Percentiles rank a stretch among this genome's conserved stretches.
These are phyloP conservation scores for Meandrina meandrites DNA, from an alignment of 92 coral and sea anemone species.

Conservation along the genomic window DNA sequence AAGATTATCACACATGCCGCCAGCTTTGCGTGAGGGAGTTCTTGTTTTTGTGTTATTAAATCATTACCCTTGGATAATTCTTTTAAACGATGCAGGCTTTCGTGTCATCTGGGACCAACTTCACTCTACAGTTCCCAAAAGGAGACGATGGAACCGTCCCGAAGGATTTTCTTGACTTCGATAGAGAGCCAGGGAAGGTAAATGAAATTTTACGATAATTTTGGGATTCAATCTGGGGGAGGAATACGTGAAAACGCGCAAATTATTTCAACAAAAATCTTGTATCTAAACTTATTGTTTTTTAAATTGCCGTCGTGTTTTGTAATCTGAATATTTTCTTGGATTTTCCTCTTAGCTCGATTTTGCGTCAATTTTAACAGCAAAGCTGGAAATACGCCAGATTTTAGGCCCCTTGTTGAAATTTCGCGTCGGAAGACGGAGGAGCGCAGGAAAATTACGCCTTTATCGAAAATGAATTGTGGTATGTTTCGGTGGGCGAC, in stretches of 20 bases:
- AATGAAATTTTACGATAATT: neutral
- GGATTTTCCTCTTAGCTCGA: slow-evolving; percentile 24
- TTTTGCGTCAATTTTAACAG: slow-evolving; percentile 10
- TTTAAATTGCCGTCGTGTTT: slow-evolving; percentile 28
- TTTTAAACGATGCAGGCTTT: slow-evolving; percentile 72
- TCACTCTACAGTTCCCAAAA: slow-evolving; percentile 86
- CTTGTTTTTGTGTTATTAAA: slow-evolving; percentile 19
- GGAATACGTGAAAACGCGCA: slow-evolving; percentile 9
- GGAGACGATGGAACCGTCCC: slow-evolving; percentile 88
- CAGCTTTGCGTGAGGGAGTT: slow-evolving; percentile 14
- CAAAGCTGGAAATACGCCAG: slow-evolving; percentile 42
- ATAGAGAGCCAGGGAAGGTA: slow-evolving; percentile 99
- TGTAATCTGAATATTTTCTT: slow-evolving; percentile 40
- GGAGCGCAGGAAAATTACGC: slow-evolving; percentile 14
- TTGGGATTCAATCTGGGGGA: neutral
- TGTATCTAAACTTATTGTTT: slow-evolving; percentile 11
- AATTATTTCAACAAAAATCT: neutral
- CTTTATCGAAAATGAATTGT: slow-evolving; percentile 7
- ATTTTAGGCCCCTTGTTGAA: neutral
- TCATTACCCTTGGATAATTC: slow-evolving; percentile 29
- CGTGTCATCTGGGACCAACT: slow-evolving; percentile 97
- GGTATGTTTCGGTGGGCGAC: slow-evolving; percentile 17
- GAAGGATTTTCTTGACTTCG: slow-evolving; percentile 86
- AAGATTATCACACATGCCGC: neutral
- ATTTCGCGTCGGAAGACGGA: slow-evolving; percentile 6